Evolutionary conservation across 2,113 vertebrate species (phyloP), one percentile per base, ranked within the genome.

Genomic region (Heterotilapia buettikoferi): DNA sequence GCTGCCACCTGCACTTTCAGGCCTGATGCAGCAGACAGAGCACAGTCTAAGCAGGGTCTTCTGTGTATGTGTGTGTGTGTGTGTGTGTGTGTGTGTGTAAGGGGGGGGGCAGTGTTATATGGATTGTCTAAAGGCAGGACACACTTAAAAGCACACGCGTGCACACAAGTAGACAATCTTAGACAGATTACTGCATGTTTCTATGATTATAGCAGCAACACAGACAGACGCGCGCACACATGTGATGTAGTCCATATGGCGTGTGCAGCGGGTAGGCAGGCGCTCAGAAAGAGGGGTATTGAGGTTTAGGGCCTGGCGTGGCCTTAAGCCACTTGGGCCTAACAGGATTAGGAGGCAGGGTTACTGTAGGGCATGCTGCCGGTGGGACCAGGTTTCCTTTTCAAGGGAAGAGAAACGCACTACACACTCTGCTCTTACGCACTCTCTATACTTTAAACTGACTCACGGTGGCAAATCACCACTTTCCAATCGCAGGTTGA

Each of bases 311-410:
- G 73, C 84, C 89, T 90, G 90, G 68, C 38, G 31, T 78, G 85
- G 90, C 61, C 73, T 94, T 95, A 94, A 95, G 93, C 93, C 93
- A 93, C 24, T 93, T 90, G 93, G 93, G 84, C 89, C 93, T 94
- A 93, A 95, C 92, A 92, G 93, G 95, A 96, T 96, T 95, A 95
- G 90, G 81, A 80, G 88, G 86, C 86, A 66, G 92, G 95, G 90
- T 95, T 94, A 95, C 93, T 94, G 29, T 61, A 92, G 93, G 93
- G 47, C 93, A 91, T 31, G 40, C 88, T 88, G 63, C 82, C 24
- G 82, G 86, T 78, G 87, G 85, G 85, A 66, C 89, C 87, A 87
- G 84, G 84, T 84, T 90, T 85, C 86, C 29, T 7, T 83, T 81
- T 81, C 57, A 78, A 45, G 59, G 59, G 73, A 57, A 36, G 16